Percentiles rank a stretch among this genome's conserved stretches.
Conservation (phyloP, 2,888 invertebrate species). For the Odontocolon sp. region DNA sequence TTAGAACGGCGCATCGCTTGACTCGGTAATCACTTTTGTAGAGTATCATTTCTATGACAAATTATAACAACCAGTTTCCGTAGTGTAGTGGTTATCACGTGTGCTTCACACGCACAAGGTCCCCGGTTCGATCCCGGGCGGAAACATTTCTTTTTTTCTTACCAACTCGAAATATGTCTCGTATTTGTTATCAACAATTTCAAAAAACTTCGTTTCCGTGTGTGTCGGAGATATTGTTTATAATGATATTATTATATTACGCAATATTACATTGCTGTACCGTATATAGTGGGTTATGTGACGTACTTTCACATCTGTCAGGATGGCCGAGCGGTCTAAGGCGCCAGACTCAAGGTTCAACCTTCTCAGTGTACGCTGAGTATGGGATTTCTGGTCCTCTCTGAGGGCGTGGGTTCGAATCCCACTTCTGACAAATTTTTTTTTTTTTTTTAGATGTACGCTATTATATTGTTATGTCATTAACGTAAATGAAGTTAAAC, state of each 20-base stretch:
- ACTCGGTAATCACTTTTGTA: neutral
- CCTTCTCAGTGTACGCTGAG: constrained; percentile 53
- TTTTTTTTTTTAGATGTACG: constrained; percentile 61
- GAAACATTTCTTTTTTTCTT: constrained; percentile 68
- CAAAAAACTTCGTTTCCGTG: too few species aligned
- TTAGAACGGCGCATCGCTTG: neutral
- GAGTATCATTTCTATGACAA: neutral
- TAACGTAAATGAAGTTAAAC: too few species aligned
- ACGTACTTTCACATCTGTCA: constrained; percentile 75
- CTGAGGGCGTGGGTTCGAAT: constrained; percentile 86
- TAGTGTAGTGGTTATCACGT: constrained; percentile 91
- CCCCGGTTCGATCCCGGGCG: constrained; percentile 77
- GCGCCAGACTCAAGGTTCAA: constrained; percentile 84
- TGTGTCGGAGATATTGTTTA: too few species aligned
- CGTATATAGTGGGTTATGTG: neutral
- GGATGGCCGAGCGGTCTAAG: constrained; percentile 85
- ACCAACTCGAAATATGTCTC: neutral
- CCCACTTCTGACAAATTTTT: constrained; percentile 83
- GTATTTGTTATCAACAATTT: neutral
- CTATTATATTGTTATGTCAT: too few species aligned
- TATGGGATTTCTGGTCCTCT: constrained; percentile 81
- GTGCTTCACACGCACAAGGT: constrained; percentile 89
- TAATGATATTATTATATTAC: too few species aligned
- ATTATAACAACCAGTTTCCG: constrained; percentile 83
- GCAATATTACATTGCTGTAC: neutral